phyloP scores from a whole-genome alignment of 1,140 invertebrate species.

The Venturia canescens region DNA sequence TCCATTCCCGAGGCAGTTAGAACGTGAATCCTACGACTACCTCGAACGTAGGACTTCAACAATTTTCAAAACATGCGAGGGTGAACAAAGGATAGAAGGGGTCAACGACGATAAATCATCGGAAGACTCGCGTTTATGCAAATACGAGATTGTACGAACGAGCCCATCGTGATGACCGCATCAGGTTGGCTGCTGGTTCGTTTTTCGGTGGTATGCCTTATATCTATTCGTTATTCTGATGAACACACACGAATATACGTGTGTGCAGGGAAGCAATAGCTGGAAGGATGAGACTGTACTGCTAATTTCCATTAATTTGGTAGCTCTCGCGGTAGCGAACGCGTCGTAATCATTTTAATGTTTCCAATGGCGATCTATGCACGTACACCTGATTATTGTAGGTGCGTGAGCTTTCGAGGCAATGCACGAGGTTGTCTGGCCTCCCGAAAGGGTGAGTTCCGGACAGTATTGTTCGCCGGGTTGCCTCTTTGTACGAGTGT shows the following conservation, averaged over 20 bases:
- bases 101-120: constrained; percentile 22
- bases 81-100: too few species aligned
- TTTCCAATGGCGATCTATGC: constrained; percentile 62
- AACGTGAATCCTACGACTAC: not conserved
- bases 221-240: constrained; percentile 54
- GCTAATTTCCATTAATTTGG: constrained; percentile 67
- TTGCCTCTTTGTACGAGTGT: constrained; percentile 2
- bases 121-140: constrained; percentile 12
- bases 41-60: not conserved
- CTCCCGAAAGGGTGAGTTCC: not conserved
- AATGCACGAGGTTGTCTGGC: constrained; percentile 7
- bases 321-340: constrained; percentile 56
- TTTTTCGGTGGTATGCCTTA: constrained; percentile 55
- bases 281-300: constrained; percentile 48
- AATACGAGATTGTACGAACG: constrained; percentile 51
- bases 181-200: constrained; percentile 47
- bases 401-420: constrained; percentile 42
- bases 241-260: constrained; percentile 28
- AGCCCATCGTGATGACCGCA: constrained; percentile 50
- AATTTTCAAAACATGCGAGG: too few species aligned
- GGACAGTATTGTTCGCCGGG: not conserved
- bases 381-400: constrained; percentile 58
- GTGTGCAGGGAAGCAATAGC: not conserved
- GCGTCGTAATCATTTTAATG: constrained; percentile 65
- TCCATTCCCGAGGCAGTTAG: too few species aligned